Evolutionary conservation across 1,140 invertebrate species (phyloP), one percentile per base, ranked within the genome.

Genomic region (Wiebesia pumilae): DNA sequence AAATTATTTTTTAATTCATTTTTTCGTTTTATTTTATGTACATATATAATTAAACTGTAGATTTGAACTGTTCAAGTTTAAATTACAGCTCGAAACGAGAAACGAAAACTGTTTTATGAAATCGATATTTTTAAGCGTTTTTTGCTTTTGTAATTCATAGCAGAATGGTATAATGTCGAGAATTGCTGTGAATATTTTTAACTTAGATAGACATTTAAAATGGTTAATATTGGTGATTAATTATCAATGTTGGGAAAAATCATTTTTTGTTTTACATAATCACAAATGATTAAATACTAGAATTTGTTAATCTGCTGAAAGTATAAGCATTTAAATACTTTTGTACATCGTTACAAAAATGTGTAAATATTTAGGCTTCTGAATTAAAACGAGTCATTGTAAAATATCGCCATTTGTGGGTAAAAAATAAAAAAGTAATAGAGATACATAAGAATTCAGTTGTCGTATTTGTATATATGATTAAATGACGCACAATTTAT

Each of bases 401-500:
- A 77, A 77, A 83, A 75, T 71, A 73, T 75, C 24, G 38, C 9
- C 71, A 43, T n/a, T 10, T 38, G 16, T 71, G 33, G 19, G 71
- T 73, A 73, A 73, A 73, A 83, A 83, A 27, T 71, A 83, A 35
- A 19, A 73, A 71, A 6, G 30, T 10, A 51, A 19, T 69, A 71
- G 21, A 43, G 4, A 30, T 38, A 19, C 47, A 24, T 83, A 40
- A 75, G 24, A 83, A 78, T 77, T 35, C 30, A 38, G 35, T 84
- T 65, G 40, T 78, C 77, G 33, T 62, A 54, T 40, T 67, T 87
- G 87, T 81, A 83, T 33, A 84, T 87, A 81, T 3, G 65, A 82
- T n/a, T n/a, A n/a, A 69, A 33, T 43, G 27, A 47, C 71, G 85
- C 73, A 81, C 80, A 86, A 82, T 86, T 81, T 75, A 58, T 81